Evolutionary conservation across 2,888 invertebrate species (phyloP).

Genomic region (Himalopsyche tibetana): DNA sequence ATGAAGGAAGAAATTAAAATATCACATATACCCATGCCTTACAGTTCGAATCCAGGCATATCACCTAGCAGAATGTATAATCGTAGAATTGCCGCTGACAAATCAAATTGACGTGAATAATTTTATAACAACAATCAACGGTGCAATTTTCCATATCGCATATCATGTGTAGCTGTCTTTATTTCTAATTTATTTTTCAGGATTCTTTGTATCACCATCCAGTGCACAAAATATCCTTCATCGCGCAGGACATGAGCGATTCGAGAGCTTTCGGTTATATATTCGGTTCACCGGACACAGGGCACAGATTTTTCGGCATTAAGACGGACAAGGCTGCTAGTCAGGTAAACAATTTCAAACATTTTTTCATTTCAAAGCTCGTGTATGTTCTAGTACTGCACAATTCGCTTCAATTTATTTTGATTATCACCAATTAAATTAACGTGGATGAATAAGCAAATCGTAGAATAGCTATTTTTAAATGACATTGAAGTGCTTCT

Average conservation of each 20-base stretch:
- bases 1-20: too few relatives aligned
- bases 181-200: constrained; percentile 74
- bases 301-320: constrained; percentile 98
- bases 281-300: constrained; percentile 96
- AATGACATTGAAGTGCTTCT: neutral
- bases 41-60: too few relatives aligned
- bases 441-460: neutral
- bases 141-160: neutral
- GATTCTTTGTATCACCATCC: constrained; percentile 97
- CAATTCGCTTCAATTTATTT: neutral
- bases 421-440: constrained; percentile 5
- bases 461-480: constrained; percentile 1
- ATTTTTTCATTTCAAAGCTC: neutral
- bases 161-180: neutral
- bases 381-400: neutral
- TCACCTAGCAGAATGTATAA: too few relatives aligned
- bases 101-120: too few relatives aligned
- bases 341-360: constrained; percentile 79
- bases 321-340: constrained; percentile 99
- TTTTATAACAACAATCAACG: neutral
- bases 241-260: constrained; percentile 98
- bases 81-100: too few relatives aligned
- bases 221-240: constrained; percentile 99
- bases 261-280: constrained; percentile 98
- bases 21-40: too few relatives aligned